Evolutionary conservation across 2,888 invertebrate genomes (phyloP), one percentile per base, ranked within the genome.

Genomic region (Amblyjoppa proteus): DNA sequence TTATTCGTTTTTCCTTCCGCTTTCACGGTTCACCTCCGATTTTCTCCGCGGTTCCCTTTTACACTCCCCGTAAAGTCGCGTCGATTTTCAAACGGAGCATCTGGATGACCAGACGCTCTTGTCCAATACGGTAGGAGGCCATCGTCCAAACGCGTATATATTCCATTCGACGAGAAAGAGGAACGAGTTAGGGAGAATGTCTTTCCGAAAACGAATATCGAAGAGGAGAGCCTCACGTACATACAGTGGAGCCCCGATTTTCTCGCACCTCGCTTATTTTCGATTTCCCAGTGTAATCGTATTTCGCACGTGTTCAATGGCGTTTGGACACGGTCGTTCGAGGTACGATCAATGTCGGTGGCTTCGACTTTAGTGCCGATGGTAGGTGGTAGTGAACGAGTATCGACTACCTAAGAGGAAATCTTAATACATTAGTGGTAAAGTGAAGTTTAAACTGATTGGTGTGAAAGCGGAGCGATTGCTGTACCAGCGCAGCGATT

Each of bases 111-210:
- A 25, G 56, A 78, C 9, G 34, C 31, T 83, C 84, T 88, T 87
- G 84, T 85, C 84, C 88, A 88, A 89, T 89, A 88, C 78, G 56
- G 25, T 16, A 6, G 75, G 80, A 76, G 71, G 77, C 31, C 69
- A 68, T 84, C 51, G 82, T 31, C 45, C 28, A 16, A 38, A 31
- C 51, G 38, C 53, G 64, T 64, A 45, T 70, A 77, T 77, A 70
- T 61, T 41, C 51, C 41, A 53, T 69, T 70, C 53, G n/a, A 11
- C 34, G 20, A 61, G 61, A 74, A 61, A 74, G n/a, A 13, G 61
- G 49, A 31, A 20, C 56, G 56, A 56, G 7, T 2, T 6, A 51
- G 64, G 16, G 31, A 28, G 45, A 58, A 56, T 69, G 56, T 70
- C 82, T 38, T 25, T 70, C 45, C 28, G 66, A 41, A 28, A 71